These are phyloP conservation scores for Sebastes kiyomatsui DNA, from an alignment of 2,797 vertebrate genomes.

Conservation along the genomic window DNA sequence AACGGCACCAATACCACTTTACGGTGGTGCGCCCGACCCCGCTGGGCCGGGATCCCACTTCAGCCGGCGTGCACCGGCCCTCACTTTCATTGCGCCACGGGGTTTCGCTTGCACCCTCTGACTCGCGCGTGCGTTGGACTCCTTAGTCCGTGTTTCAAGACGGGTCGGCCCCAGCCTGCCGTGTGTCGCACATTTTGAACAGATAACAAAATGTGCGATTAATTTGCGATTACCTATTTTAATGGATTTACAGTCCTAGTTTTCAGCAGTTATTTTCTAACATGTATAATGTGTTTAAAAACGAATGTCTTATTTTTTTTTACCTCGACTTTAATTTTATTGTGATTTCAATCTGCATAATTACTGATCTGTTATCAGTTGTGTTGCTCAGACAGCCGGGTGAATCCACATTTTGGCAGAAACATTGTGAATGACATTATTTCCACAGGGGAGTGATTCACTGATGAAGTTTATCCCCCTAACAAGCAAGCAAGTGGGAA, in stretches of 20 bases:
- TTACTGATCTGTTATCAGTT: conserved; percentile 28
- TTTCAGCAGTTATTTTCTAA: not conserved
- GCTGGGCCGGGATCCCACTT: no score
- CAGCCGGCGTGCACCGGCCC: no score
- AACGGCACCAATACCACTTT: no score
- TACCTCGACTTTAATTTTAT: not conserved
- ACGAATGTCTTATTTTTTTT: not conserved
- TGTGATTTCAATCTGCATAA: not conserved
- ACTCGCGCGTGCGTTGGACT: no score
- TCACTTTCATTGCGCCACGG: no score
- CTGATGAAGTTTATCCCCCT: not conserved
- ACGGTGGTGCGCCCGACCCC: no score
- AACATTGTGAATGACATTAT: not conserved
- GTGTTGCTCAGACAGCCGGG: not conserved
- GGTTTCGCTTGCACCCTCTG: no score
- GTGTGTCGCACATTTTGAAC: no score
- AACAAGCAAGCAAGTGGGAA: not conserved
- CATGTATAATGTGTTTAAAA: not conserved
- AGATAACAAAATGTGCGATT: no score
- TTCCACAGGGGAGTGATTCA: conserved; percentile 8
- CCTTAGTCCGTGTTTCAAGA: no score
- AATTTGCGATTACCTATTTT: no score
- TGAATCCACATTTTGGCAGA: not conserved
- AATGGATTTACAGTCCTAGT: not conserved
- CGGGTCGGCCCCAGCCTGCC: no score